Evolutionary conservation across 2,888 invertebrate genomes (phyloP).

Genomic region (Ptychoptera contaminata): DNA sequence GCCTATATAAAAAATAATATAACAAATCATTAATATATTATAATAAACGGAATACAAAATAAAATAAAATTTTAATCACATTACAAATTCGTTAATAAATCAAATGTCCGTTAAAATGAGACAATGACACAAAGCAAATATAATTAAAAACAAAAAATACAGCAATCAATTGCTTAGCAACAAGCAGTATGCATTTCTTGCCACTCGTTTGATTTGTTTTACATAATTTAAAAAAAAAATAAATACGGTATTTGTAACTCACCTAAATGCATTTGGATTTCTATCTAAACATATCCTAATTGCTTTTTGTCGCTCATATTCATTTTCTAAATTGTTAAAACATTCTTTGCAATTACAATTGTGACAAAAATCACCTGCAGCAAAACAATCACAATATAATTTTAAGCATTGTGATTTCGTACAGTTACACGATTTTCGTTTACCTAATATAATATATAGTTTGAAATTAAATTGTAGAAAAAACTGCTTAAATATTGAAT

Average conservation of each 20-base stretch:
- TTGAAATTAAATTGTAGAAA: too few species aligned
- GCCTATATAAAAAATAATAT: conserved; percentile 38
- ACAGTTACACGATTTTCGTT: conserved; percentile 94
- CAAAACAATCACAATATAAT: conserved; percentile 98
- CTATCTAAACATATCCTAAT: conserved; percentile 89
- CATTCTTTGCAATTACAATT: conserved; percentile 97
- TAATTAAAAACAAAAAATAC: background rate
- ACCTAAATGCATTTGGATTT: conserved; percentile 90
- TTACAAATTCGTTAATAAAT: background rate
- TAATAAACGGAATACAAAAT: conserved; percentile 1
- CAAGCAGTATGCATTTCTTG: background rate
- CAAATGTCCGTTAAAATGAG: background rate
- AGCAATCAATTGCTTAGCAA: background rate
- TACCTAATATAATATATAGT: too few species aligned
- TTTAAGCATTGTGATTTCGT: conserved; percentile 97
- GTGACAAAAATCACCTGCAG: conserved; percentile 97
- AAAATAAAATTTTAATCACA: background rate
- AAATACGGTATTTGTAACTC: conserved; percentile 13
- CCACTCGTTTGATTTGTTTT: background rate
- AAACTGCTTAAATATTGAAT: too few species aligned
- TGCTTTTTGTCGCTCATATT: conserved; percentile 85
- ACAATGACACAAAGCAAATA: background rate
- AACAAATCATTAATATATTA: conserved; percentile 4
- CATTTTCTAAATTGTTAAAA: conserved; percentile 88
- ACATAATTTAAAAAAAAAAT: background rate